Base-by-base conservation (phyloP, 2,113 vertebrate genomes). In the Malurus cyaneus region DNA sequence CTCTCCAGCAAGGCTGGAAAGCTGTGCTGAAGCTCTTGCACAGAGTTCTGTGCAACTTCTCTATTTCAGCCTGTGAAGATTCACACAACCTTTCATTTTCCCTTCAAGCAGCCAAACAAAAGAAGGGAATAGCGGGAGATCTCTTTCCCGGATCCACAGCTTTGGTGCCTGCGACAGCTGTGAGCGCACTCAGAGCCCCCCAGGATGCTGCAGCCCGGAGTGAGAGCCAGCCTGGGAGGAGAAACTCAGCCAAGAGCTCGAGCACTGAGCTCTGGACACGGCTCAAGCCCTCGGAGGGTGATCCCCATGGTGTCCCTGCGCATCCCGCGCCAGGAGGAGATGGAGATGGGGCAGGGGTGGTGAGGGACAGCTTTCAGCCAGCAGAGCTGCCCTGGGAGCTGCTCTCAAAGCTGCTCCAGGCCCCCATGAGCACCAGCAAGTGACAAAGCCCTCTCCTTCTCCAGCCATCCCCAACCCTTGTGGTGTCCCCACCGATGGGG, bases 401-500 rank as follows among this genome's bases (percentile, higher is more conserved):
- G 54, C 3, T 0, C 31, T 2, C 46, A 14, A 60, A 11, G 50
- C 2, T 39, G 34, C 8, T 36, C 36, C 74, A 19, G 42, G 18
- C 3, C 46, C 23, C 50, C 39, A 10, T 0, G 1, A 1, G 46
- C 50, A 24, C 18, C 9, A 34, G n/a, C 34, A 12, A 31, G 66
- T 7, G 59, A 18, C 67, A 67, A 64, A 80, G 53, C 12, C 25
- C 42, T 20, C 31, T 57, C 34, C 66, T 23, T 1, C 26, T 31
- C 8, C 13, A 8, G 36, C 13, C 59, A 91, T 49, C 20, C 56
- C 65, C 65, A 25, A 57, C 14, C 31, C 44, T 71, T 39, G 12
- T 0, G 0, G 4, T 24, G 47, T 18, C 56, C 39, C 60, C 49
- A 8, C 5, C 0, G 0, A 12, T 0, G 1, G 47, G 26, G 19